Evolutionary conservation across 2,113 vertebrate genomes (phyloP), one percentile per base, ranked within the genome.

Genomic region (Anthoscopus minutus): DNA sequence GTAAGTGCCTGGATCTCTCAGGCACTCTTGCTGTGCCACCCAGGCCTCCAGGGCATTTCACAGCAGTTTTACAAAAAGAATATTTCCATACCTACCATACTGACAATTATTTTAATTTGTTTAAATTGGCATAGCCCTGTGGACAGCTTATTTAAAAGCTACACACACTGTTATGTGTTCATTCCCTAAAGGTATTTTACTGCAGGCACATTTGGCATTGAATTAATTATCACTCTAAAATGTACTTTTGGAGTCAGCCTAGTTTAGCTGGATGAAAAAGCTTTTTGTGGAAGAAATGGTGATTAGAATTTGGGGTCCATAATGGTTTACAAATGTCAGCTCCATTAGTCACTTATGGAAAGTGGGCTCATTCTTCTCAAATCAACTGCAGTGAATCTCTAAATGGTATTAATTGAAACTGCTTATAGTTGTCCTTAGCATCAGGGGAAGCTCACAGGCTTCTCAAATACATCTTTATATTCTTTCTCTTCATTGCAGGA

Each of bases 101-200:
- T 96, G 96, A 96, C 94, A 95, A 96, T 96, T 96, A 96, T 94
- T 96, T 96, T 97, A 96, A 96, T 96, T 96, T 95, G 93, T 94
- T 95, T 94, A 96, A 96, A 97, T 94, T 96, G 96, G 86, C 80
- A 72, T 88, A 88, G 90, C 86, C 90, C 72, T n/a, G 86, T 95
- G 93, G 95, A 95, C 93, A 92, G 80, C 86, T 96, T 96, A 96
- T 96, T 97, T 96, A 96, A 97, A 97, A 96, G 95, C 95, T 93
- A 90, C 80, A 84, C 76, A 50, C 76, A 86, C 88, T 94, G 86
- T 93, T 96, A 95, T 92, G 90, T 92, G 94, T 94, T 96, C 93
- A 62, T 96, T 96, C 94, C 95, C 95, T 96, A 79, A 97, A 97
- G 95, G 94, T 96, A 93, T 92, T 96, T 96, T 97, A 95, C 94